Evolutionary conservation across 2,888 invertebrate genomes (phyloP).

Genomic region (Coleophora flavipennella): DNA sequence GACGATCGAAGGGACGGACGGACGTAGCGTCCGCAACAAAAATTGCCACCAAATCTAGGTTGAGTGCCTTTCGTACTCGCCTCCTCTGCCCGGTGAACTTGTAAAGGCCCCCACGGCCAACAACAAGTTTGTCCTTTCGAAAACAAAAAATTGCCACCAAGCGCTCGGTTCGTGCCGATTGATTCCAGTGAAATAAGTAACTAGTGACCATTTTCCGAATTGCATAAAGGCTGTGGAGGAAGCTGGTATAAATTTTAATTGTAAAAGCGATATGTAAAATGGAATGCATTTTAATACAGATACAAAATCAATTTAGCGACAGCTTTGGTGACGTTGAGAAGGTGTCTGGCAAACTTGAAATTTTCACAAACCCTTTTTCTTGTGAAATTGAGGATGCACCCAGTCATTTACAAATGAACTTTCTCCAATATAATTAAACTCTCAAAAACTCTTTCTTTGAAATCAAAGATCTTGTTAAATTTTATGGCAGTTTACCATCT

Average conservation of each 20-base stretch:
- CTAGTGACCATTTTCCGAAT: constrained; percentile 7
- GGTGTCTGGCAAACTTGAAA: constrained; percentile 10
- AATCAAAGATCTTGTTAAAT: no score
- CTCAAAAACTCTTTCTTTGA: constrained; percentile 11
- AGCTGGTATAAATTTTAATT: constrained; percentile 1
- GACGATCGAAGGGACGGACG: no score
- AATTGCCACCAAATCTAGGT: no score
- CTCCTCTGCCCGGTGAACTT: no score
- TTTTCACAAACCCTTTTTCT: constrained; percentile 13
- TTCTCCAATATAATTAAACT: constrained; percentile 11
- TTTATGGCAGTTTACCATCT: no score
- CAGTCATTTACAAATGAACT: constrained; percentile 13
- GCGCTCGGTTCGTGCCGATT: no score
- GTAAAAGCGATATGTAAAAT: constrained; percentile 2
- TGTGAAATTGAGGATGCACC: constrained; percentile 13
- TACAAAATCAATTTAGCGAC: constrained; percentile 8
- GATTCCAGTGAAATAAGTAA: no score
- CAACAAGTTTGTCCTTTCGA: no score
- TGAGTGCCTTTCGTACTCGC: no score
- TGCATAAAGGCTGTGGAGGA: constrained; percentile 5
- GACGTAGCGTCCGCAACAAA: no score
- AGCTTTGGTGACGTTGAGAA: constrained; percentile 12
- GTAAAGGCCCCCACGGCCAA: no score
- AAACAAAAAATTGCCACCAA: no score
- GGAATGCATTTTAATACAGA: constrained; percentile 4